A percentile compares a stretch with the other conserved stretches of the same genome.
phyloP scores from a whole-genome alignment of 2,888 invertebrate genomes.

The Glyphotaelius pellucidus region DNA sequence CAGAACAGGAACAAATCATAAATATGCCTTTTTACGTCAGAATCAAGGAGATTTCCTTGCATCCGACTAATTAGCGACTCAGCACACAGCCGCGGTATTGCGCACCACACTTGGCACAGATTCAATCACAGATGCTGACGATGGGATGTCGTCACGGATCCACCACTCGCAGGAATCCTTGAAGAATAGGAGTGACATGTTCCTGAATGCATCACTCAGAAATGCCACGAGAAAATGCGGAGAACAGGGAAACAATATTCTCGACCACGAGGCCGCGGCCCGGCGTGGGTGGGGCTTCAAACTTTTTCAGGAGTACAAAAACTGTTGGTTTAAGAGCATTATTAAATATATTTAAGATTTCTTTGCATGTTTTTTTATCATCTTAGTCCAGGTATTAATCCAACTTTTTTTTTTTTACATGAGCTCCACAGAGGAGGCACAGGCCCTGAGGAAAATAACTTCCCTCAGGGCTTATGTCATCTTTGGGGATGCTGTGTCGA shows the following conservation, averaged over 20 bases:
- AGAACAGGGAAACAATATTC: conserved; percentile 28
- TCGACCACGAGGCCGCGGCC: not conserved
- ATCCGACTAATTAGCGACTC: not conserved
- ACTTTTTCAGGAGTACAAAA: not conserved
- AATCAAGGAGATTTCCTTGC: conserved; percentile 5
- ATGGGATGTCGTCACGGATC: conserved; percentile 11
- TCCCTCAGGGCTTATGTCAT: too few species aligned
- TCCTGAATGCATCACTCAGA: conserved; percentile 23
- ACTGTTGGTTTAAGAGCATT: not conserved
- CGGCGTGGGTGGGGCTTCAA: conserved; percentile 5
- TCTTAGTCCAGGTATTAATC: too few species aligned
- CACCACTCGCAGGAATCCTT: conserved; percentile 23
- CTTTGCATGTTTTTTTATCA: too few species aligned
- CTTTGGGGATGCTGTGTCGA: too few species aligned
- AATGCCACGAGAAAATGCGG: not conserved
- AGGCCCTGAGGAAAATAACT: too few species aligned
- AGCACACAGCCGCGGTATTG: not conserved
- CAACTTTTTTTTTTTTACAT: too few species aligned
- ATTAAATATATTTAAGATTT: not conserved
- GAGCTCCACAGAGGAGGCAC: too few species aligned
- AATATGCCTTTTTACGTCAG: not conserved
- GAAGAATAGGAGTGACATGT: conserved; percentile 35
- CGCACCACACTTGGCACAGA: conserved; percentile 30
- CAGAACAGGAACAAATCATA: not conserved
- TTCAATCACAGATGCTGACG: conserved; percentile 25